Evolutionary conservation across 37 sponge, comb jelly and placozoan genomes (phyloP).

Genomic region (Cliona cf. orientalis): DNA sequence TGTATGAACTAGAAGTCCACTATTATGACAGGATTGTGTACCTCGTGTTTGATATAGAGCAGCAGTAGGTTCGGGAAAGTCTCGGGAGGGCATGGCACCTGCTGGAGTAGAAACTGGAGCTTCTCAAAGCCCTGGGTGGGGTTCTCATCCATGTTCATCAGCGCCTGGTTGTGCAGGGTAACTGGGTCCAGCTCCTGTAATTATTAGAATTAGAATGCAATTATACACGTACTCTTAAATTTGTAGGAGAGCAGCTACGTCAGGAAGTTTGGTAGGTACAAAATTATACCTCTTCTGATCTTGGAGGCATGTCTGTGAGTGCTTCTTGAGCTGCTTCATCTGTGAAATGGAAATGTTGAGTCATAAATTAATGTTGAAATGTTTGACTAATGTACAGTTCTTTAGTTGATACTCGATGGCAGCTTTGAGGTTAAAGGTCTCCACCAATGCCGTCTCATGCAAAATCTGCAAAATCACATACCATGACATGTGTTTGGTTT

Average conservation of each 20-base stretch:
- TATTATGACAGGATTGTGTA: neutral
- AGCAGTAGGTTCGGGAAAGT: slow-evolving; percentile 95
- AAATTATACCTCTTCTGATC: slow-evolving; percentile 82
- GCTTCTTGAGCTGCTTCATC: slow-evolving; percentile 92
- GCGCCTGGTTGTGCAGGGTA: slow-evolving; percentile 96
- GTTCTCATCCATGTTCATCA: slow-evolving; percentile 94
- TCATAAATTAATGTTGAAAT: too few species aligned
- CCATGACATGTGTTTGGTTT: neutral
- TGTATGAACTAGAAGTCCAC: neutral
- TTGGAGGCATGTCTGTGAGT: slow-evolving; percentile 98
- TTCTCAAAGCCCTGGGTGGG: slow-evolving; percentile 98
- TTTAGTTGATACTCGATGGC: slow-evolving; percentile 98
- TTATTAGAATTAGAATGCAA: neutral
- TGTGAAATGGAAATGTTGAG: neutral
- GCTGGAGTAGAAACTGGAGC: slow-evolving; percentile 97
- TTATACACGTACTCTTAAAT: neutral
- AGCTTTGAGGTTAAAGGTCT: slow-evolving; percentile 97
- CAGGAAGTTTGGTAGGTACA: too few species aligned
- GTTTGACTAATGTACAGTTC: slow-evolving; percentile 80
- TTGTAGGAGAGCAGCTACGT: neutral
- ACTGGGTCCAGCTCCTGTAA: slow-evolving; percentile 91
- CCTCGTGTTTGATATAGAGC: slow-evolving; percentile 92
- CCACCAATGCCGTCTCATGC: slow-evolving; percentile 95
- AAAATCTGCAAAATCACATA: slow-evolving; percentile 58
- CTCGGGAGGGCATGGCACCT: slow-evolving; percentile 93